Conservation (phyloP, 2,113 vertebrate genomes). For the Peucedramus taeniatus region DNA sequence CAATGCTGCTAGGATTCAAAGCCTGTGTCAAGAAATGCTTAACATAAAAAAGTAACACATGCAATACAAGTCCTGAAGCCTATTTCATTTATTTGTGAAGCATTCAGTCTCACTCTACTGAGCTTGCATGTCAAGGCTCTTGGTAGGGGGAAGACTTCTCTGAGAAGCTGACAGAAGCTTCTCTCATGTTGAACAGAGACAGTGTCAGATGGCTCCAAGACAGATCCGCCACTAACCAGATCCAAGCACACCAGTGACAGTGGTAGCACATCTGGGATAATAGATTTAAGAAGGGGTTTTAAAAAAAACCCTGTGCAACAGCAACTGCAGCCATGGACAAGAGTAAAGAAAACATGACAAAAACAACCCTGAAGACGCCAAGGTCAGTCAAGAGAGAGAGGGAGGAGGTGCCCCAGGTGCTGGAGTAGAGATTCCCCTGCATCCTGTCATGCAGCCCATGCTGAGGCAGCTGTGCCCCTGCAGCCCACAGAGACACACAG, state of each 20-base stretch:
- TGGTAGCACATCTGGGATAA: not conserved
- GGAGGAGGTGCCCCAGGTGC: rapidly evolving
- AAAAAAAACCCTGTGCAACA: rapidly evolving
- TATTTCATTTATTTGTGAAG: not conserved
- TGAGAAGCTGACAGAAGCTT: not conserved
- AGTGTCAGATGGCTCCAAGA: not conserved
- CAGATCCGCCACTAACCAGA: not conserved
- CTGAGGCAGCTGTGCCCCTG: not conserved
- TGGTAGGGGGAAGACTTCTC: not conserved
- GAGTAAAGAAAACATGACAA: not conserved
- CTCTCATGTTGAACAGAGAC: not conserved
- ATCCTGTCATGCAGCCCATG: rapidly evolving
- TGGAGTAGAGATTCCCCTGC: not conserved
- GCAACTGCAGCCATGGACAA: not conserved
- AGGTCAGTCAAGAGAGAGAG: not conserved
- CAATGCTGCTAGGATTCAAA: not conserved
- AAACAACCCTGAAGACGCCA: not conserved
- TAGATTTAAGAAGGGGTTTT: rapidly evolving
- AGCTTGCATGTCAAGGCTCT: not conserved
- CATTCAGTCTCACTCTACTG: not conserved
- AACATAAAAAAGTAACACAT: not conserved
- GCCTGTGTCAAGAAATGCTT: not conserved
- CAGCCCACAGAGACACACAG: too few species aligned
- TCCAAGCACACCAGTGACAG: not conserved
- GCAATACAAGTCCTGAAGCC: not conserved